Percentiles rank a stretch among this genome's conserved stretches.
phyloP scores from a whole-genome alignment of 2,113 vertebrate species.

The Aptenodytes patagonicus region DNA sequence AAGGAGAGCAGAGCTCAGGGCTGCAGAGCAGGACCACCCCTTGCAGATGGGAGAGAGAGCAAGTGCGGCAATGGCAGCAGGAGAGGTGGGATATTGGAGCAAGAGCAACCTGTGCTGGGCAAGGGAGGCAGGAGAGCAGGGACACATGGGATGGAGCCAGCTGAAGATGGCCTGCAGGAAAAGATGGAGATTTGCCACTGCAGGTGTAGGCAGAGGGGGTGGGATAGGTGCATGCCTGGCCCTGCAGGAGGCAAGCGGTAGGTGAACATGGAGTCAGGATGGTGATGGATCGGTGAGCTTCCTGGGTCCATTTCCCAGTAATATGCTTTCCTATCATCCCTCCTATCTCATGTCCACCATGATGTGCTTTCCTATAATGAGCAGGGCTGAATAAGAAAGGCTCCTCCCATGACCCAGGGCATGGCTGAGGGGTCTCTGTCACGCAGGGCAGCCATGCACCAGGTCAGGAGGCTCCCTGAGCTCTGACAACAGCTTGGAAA shows the following conservation, averaged over 20 bases:
- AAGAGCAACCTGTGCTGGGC: neutral
- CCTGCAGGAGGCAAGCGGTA: neutral
- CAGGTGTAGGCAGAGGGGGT: neutral
- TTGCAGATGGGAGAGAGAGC: neutral
- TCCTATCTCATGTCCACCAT: neutral
- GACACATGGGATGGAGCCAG: neutral
- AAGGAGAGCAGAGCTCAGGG: neutral
- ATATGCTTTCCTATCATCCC: neutral
- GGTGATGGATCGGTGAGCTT: neutral
- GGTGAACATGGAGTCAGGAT: neutral
- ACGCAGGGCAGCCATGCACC: neutral
- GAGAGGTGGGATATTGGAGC: neutral
- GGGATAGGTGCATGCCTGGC: neutral
- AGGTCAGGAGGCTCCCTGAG: neutral
- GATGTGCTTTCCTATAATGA: neutral
- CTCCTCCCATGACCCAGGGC: neutral
- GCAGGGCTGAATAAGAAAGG: neutral
- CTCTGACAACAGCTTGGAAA: neutral
- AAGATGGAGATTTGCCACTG: neutral
- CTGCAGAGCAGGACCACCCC: neutral
- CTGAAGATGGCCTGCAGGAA: neutral
- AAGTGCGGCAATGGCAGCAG: neutral
- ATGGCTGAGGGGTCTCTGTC: neutral
- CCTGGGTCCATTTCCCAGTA: neutral
- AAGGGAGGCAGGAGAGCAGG: neutral